Evolutionary conservation across 2,888 invertebrate genomes (phyloP), one percentile per base, ranked within the genome.

Genomic region (Ochropleura plecta): DNA sequence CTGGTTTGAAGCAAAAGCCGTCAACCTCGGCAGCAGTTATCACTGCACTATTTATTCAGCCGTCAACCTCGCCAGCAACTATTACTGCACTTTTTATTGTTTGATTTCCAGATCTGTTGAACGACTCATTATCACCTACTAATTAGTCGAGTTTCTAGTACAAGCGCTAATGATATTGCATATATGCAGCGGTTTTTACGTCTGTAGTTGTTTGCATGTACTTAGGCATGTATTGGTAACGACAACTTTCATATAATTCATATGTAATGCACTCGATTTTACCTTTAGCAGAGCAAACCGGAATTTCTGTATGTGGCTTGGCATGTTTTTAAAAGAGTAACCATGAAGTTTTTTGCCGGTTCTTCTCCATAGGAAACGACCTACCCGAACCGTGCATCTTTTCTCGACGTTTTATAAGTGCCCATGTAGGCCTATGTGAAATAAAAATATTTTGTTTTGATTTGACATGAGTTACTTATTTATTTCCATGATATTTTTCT

Each of bases 241-340:
- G 78, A 77, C 71, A 77, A 86, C 81, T 85, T 85, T 85, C 81
- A 75, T 83, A 53, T 65, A 14, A 73, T 42, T 60, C 62, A 68
- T 73, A 73, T 75, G 73, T 69, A 70, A 73, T 60, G 71, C 57
- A 73, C 59, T 77, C 18, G 51, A 62, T 73, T 70, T 64, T 73
- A 59, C 59, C 51, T 74, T 78, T 57, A 65, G 12, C 12, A 67
- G 44, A 48, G 44, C 20, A 8, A 72, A 49, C 64, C 46, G 69
- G 71, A 40, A 69, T 48, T 55, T n/a, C 57, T 42, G 18, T 51
- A 46, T 65, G 60, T 57, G 16, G 62, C 14, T 55, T 44, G n/a
- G 20, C 40, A 55, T n/a, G n/a, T n/a, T n/a, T n/a, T n/a, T n/a
- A n/a, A n/a, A n/a, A n/a, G n/a, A n/a, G n/a, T n/a, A n/a, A n/a